These are phyloP conservation scores for Metaphire vulgaris DNA, from an alignment of 1,140 invertebrate genomes.

Conservation along the genomic window DNA sequence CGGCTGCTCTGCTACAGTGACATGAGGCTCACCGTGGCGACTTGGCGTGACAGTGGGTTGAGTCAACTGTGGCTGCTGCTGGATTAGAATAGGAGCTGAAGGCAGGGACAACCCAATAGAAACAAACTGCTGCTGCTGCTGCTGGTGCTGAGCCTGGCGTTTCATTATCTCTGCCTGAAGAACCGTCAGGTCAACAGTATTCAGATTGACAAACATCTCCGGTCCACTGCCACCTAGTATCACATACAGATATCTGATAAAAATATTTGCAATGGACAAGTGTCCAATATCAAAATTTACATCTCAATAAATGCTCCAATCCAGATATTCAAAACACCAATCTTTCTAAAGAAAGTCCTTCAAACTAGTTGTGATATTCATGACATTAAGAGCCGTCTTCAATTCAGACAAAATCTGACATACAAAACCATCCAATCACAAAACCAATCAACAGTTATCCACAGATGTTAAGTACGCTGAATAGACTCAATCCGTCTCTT, in stretches of 20 bases:
- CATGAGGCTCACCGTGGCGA: slow-evolving; percentile 51
- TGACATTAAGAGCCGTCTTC: too few species aligned
- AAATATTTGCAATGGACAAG: neutral
- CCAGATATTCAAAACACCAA: neutral
- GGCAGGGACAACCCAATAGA: neutral
- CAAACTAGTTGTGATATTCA: neutral
- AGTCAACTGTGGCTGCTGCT: neutral
- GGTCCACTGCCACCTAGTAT: neutral
- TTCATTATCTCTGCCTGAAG: neutral
- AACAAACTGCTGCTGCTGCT: neutral
- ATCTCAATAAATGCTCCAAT: neutral
- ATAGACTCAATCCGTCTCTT: too few species aligned
- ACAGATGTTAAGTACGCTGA: too few species aligned
- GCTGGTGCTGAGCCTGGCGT: neutral
- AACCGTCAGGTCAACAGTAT: neutral
- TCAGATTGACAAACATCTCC: neutral
- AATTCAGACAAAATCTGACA: too few species aligned
- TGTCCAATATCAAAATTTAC: neutral
- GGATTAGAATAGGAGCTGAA: neutral
- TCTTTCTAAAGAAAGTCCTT: neutral
- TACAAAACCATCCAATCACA: too few species aligned
- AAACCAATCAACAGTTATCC: too few species aligned
- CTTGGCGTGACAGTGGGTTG: neutral
- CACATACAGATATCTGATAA: neutral
- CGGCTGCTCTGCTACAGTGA: slow-evolving; percentile 83